A percentile compares a stretch with the other conserved stretches of the same genome.
Evolutionary conservation across 1,140 invertebrate species (phyloP).

Genomic region (Dendroctonus valens): DNA sequence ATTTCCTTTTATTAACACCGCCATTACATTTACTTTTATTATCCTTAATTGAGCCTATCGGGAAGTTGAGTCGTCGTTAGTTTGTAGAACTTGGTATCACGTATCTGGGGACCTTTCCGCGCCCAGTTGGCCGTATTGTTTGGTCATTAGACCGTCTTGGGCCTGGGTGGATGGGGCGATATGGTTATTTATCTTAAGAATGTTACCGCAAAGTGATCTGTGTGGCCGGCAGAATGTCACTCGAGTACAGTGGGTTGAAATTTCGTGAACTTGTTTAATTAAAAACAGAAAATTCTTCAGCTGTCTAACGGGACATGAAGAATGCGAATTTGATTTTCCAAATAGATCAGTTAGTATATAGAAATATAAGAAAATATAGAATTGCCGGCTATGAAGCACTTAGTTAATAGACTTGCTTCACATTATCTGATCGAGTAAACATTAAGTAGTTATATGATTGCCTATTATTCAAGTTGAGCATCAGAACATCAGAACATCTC

Average conservation of each 20-base stretch:
- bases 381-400: too few species aligned
- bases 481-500: too few species aligned
- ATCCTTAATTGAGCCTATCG: constrained; percentile 31
- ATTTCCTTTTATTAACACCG: constrained; percentile 27
- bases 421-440: too few species aligned
- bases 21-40: constrained; percentile 34
- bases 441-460: too few species aligned
- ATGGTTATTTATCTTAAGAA: constrained; percentile 51
- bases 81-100: constrained; percentile 37
- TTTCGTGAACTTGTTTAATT: too few species aligned
- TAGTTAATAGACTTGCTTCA: too few species aligned
- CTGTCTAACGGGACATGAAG: too few species aligned
- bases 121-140: constrained; percentile 44
- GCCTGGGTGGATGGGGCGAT: constrained; percentile 42
- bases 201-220: constrained; percentile 50
- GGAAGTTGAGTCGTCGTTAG: constrained; percentile 32
- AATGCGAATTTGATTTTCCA: too few species aligned
- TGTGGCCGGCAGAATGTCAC: constrained; percentile 43
- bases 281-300: too few species aligned
- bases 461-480: too few species aligned
- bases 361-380: too few species aligned
- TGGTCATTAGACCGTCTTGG: constrained; percentile 48
- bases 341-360: too few species aligned
- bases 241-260: constrained; percentile 8
- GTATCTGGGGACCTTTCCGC: constrained; percentile 41